Percentiles rank a stretch among this genome's conserved stretches.
phyloP scores from a whole-genome alignment of 2,113 vertebrate genomes.

The Chlamydotis undulata region DNA sequence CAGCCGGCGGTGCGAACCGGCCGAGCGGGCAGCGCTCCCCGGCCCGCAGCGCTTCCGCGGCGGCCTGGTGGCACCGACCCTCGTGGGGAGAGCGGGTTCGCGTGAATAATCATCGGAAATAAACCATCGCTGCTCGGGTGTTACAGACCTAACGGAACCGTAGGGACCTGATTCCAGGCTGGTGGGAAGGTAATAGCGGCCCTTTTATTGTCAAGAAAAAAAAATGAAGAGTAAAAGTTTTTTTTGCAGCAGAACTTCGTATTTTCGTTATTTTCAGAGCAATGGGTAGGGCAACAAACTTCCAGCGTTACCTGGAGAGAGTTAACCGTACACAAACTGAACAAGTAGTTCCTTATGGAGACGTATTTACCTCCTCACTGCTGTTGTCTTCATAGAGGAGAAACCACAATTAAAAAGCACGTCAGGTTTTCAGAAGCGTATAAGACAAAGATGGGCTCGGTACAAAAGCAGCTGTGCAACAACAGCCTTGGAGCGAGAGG shows the following conservation, averaged over 20 bases:
- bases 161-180: fast-evolving
- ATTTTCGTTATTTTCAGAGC: background rate
- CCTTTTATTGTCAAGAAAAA: too few relatives aligned
- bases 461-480: background rate
- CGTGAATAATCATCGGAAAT: fast-evolving
- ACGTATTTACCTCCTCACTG: fast-evolving
- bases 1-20: background rate
- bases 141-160: fast-evolving
- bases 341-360: background rate
- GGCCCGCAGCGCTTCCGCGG: too few relatives aligned
- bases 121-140: fast-evolving
- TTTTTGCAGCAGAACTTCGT: fast-evolving
- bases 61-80: too few relatives aligned
- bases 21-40: background rate
- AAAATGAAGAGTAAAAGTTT: too few relatives aligned
- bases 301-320: too few relatives aligned
- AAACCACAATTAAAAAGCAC: background rate
- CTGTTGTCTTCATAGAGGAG: background rate
- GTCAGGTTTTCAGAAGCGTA: too few relatives aligned
- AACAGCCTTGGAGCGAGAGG: fast-evolving
- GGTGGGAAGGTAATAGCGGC: fast-evolving
- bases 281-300: too few relatives aligned
- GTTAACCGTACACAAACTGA: fast-evolving
- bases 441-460: fast-evolving
- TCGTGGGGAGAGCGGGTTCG: background rate